Percentiles rank a stretch among this genome's conserved stretches.
phyloP scores from a whole-genome alignment of 2,888 invertebrate genomes.

The Drosophila peninsularis region DNA sequence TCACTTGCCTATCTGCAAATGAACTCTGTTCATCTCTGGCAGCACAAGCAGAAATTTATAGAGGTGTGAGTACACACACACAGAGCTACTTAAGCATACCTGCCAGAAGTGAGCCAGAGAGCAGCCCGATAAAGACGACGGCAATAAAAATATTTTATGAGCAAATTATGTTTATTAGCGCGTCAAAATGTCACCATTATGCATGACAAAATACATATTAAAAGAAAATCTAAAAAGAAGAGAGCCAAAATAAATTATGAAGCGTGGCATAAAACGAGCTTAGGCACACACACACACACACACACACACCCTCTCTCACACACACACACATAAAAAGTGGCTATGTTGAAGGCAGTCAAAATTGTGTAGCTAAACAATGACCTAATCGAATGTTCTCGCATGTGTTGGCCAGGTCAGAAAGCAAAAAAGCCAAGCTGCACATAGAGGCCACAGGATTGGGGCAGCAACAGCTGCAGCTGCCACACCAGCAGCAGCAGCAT shows the following conservation, averaged over 20 bases:
- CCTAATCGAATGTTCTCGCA: conserved; percentile 2
- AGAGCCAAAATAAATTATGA: conserved; percentile 51
- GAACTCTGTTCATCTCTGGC: conserved; percentile 40
- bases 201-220: conserved; percentile 71
- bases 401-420: conserved; percentile 21
- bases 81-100: conserved; percentile 29
- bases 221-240: conserved; percentile 43
- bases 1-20: conserved; percentile 51
- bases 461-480: conserved; percentile 1
- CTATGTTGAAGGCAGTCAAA: conserved; percentile 21
- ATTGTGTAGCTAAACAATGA: conserved; percentile 24
- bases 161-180: conserved; percentile 80
- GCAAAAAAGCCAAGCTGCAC: conserved; percentile 33
- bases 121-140: conserved; percentile 54
- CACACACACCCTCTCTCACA: conserved; percentile 8
- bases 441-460: conserved; percentile 25
- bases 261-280: conserved; percentile 41
- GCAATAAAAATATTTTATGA: conserved; percentile 79
- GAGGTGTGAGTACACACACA: neutral
- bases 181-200: conserved; percentile 79
- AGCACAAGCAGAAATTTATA: conserved; percentile 28
- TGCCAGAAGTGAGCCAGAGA: conserved; percentile 58
- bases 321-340: too few relatives aligned
- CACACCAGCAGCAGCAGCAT: conserved; percentile 15
- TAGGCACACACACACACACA: neutral